These are phyloP conservation scores for Magallana gigas DNA, from an alignment of 1,140 invertebrate species.

Conservation along the genomic window DNA sequence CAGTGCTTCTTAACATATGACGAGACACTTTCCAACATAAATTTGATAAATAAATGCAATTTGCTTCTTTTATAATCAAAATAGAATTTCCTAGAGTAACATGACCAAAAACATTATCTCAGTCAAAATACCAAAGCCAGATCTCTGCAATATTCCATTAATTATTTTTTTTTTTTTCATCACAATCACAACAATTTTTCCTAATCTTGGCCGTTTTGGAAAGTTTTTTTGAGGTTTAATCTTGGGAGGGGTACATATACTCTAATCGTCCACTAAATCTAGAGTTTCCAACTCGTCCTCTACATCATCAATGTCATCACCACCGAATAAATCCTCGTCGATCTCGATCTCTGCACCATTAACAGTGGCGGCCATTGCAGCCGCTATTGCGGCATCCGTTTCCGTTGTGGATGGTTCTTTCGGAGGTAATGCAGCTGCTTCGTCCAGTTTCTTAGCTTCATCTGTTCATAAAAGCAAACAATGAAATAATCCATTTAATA, in stretches of 20 bases:
- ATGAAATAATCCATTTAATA: no score
- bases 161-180: no score
- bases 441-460: constrained; percentile 70
- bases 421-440: constrained; percentile 67
- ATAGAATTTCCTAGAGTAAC: no score
- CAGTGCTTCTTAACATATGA: no score
- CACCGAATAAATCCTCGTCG: constrained; percentile 96
- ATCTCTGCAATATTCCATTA: no score
- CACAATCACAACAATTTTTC: neutral
- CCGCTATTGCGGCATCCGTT: constrained; percentile 69
- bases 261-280: constrained; percentile 69
- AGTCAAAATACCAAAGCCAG: no score
- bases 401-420: constrained; percentile 24
- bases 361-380: constrained; percentile 72
- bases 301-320: constrained; percentile 90
- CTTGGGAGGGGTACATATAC: neutral
- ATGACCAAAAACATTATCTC: no score
- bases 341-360: constrained; percentile 84
- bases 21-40: no score
- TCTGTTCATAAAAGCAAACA: neutral
- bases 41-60: no score
- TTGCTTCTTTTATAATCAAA: no score
- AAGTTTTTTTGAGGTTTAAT: neutral
- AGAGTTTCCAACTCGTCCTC: constrained; percentile 89
- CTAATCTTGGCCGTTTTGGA: neutral